Conservation (phyloP, 1,140 invertebrate species). For the Drosophila navojoa region DNA sequence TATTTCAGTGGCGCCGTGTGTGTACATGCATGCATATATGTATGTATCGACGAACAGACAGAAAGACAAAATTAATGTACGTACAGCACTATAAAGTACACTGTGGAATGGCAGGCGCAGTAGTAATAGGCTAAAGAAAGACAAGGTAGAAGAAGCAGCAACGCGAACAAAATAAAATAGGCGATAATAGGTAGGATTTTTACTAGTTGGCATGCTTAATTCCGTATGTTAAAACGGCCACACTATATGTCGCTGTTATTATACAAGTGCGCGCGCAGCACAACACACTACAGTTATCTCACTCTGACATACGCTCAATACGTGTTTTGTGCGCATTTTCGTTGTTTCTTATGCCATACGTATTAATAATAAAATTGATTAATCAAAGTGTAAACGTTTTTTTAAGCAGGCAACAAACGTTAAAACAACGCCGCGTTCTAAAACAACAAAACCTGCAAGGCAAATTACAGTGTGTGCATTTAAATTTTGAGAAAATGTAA, state of each 20-base stretch:
- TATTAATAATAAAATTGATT: conserved; percentile 82
- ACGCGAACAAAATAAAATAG: conserved; percentile 78
- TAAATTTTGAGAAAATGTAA: conserved; percentile 52
- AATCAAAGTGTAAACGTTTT: conserved; percentile 71
- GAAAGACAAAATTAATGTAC: conserved; percentile 67
- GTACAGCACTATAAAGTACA: conserved; percentile 72
- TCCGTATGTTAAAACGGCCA: conserved; percentile 49
- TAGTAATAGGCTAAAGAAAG: conserved; percentile 75
- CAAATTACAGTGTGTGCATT: conserved; percentile 15
- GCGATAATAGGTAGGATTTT: conserved; percentile 67
- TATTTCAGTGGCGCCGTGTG: conserved; percentile 49
- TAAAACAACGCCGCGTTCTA: conserved; percentile 38
- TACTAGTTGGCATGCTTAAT: conserved; percentile 54
- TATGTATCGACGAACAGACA: conserved; percentile 67
- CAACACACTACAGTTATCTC: conserved; percentile 41
- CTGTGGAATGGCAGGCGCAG: conserved; percentile 64
- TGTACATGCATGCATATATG: conserved; percentile 62
- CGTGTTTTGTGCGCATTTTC: conserved; percentile 61
- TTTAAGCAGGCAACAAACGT: conserved; percentile 66
- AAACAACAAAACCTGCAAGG: conserved; percentile 25
- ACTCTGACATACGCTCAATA: conserved; percentile 43
- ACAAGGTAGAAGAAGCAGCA: conserved; percentile 70
- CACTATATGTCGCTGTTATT: conserved; percentile 48
- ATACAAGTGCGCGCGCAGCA: conserved; percentile 46
- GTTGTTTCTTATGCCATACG: conserved; percentile 72